Evolutionary conservation across 2,888 invertebrate genomes (phyloP), one percentile per base, ranked within the genome.

Genomic region (Vesta saturnalis): DNA sequence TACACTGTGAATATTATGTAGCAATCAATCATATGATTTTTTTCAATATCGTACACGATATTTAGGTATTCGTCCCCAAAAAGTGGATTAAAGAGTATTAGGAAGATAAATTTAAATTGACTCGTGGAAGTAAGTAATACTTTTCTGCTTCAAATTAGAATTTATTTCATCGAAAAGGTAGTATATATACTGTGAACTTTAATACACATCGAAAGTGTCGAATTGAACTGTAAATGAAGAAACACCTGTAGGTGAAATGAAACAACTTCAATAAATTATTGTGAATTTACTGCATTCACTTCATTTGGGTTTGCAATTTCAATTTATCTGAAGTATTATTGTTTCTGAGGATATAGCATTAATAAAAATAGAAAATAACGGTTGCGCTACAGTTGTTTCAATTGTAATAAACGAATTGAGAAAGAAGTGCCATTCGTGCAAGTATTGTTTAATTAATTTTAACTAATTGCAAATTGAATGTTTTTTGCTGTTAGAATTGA

Each of bases 231-330:
- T 21, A 54, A 60, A 60, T 60, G 49, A 54, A 54, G 49, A 60
- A 60, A 60, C 60, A 60, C 60, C 60, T 60, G 60, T 60, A 60
- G 60, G 52, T 30, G 60, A 30, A 60, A 59, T 46, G 60, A 54
- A 49, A 49, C 60, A 19, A 52, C 52, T 49, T 19, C 60, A 30
- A 60, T 60, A 60, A 60, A 60, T 60, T 52, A 52, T 19, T 35
- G 60, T 19, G 60, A 60, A 60, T 60, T 60, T 60, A 60, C 60
- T 22, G 49, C 49, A 23, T 47, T 15, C 49, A n/a, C 4, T 43
- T 43, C 14, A 14, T 43, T 2, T 10, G 43, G 14, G 5, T 43
- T 43, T 43, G 43, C 43, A 2, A 43, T 43, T 43, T 43, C 43
- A 43, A 43, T 43, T 43, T 14, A n/a, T n/a, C n/a, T n/a, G 5